Evolutionary conservation across 2,113 vertebrate genomes (phyloP).

Genomic region (Odontophorus gujanensis): DNA sequence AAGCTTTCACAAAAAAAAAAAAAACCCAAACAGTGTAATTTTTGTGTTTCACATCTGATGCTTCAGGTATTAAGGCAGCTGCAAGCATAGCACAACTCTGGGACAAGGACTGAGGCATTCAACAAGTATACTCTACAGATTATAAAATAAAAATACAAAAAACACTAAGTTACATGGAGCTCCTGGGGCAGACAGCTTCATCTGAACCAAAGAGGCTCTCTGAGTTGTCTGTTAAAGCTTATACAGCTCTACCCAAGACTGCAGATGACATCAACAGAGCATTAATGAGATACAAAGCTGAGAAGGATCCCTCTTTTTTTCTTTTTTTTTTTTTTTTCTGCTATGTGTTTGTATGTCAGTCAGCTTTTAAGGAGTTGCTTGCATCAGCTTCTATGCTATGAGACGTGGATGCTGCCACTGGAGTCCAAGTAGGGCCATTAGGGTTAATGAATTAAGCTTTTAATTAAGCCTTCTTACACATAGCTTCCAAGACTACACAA

Average conservation of each 20-base stretch:
- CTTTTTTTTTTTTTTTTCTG: no score
- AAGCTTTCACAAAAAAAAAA: not conserved
- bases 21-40: no score
- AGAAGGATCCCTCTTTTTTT: not conserved
- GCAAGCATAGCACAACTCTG: not conserved
- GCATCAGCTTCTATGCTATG: not conserved
- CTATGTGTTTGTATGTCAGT: not conserved
- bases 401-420: not conserved
- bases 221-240: not conserved
- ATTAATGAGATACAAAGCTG: not conserved
- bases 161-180: not conserved
- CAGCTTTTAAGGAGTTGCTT: not conserved
- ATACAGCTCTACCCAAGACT: rapidly evolving
- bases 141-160: not conserved
- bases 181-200: not conserved
- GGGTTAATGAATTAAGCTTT: slow-evolving; percentile 9
- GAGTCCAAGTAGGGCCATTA: not conserved
- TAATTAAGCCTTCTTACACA: slow-evolving; percentile 2
- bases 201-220: not conserved
- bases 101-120: not conserved
- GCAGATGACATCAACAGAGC: not conserved
- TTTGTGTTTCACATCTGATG: no score
- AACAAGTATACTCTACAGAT: not conserved
- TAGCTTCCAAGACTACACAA: not conserved
- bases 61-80: not conserved